Evolutionary conservation across 1,140 invertebrate genomes (phyloP), one percentile per base, ranked within the genome.

Genomic region (Anastrepha ludens): DNA sequence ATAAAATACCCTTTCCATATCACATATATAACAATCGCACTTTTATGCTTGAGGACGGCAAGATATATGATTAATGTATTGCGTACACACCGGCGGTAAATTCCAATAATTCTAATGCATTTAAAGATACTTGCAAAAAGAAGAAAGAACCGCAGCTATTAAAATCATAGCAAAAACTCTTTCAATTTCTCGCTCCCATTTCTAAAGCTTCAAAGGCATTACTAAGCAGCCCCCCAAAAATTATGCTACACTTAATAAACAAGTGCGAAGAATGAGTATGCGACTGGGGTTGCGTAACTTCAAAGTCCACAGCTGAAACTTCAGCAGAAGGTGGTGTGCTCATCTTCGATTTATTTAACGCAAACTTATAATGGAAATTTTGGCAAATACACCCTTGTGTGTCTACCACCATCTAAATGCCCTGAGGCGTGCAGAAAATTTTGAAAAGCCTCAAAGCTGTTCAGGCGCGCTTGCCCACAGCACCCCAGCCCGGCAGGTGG

Each of bases 21-120:
- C 3, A 17, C 11, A 62, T 29, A 29, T 29, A 29, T 29, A 29
- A 29, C 11, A 62, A 62, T 62, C 17, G 60, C 11, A n/a, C 11
- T 13, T 62, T 17, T 62, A 55, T 58, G 9, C 47, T 50, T 9
- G 20, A 2, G 17, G 20, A 55, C 5, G 6, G 8, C 17, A 55
- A 20, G 7, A 50, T 47, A 11, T 55, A 81, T 81, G 74, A 81
- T 81, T 50, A 81, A 55, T 81, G 74, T 15, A 11, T 55, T 50
- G 74, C 50, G 20, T 55, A 81, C 50, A n/a, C 50, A 50, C 74
- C 9, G 74, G 74, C 74, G n/a, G 74, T 11, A 4, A 29, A 29
- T 81, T 74, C 70, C 17, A 74, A 74, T 74, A 47, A 74, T 47
- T 58, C 47, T 81, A 81, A 81, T 81, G 74, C 17, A 81, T 81